Conservation (phyloP, 2,888 invertebrate species). For the Zhuqinia jingwanae region DNA sequence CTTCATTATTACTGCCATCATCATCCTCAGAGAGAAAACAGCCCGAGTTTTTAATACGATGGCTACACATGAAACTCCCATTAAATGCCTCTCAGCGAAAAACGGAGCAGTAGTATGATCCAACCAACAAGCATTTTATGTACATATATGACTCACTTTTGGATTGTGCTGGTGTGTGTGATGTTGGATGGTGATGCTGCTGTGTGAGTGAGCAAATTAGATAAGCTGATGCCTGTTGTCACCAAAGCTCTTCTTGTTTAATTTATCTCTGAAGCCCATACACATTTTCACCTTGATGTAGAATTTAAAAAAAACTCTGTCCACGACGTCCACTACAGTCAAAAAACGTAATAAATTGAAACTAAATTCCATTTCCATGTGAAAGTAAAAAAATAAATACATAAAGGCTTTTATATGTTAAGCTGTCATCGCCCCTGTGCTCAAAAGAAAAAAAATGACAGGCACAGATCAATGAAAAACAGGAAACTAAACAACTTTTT, state of each 20-base stretch:
- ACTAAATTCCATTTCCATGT: no score
- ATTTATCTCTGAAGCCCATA: slow-evolving; percentile 15
- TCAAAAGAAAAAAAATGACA: no score
- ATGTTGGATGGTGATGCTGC: background rate
- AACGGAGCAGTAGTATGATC: no score
- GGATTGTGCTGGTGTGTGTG: background rate
- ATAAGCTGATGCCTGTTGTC: background rate
- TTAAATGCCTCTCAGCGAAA: no score
- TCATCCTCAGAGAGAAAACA: slow-evolving; percentile 2
- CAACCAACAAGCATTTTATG: background rate
- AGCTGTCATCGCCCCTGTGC: no score
- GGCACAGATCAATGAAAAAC: no score
- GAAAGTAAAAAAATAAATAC: background rate
- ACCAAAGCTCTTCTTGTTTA: background rate
- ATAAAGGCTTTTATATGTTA: no score
- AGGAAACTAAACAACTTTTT: no score
- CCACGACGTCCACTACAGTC: background rate
- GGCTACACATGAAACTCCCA: background rate
- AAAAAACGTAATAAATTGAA: no score
- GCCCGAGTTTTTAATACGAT: background rate
- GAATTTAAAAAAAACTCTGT: background rate
- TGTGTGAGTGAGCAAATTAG: background rate
- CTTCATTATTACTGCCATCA: background rate
- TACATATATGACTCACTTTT: background rate
- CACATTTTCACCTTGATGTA: background rate